Conservation (phyloP, 2,888 invertebrate genomes). For the Graphium colonna region DNA sequence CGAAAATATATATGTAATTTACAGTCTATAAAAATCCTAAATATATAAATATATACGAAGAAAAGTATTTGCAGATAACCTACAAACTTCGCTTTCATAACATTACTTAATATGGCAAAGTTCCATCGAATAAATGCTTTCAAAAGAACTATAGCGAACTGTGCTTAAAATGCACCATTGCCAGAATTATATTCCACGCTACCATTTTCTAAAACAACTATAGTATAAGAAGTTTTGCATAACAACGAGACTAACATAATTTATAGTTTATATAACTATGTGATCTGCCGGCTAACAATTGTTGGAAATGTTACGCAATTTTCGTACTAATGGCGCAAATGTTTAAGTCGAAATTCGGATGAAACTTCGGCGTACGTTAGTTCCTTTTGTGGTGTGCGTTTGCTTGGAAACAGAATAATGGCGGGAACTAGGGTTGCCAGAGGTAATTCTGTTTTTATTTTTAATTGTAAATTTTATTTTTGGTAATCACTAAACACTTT, state of each 20-base stretch:
- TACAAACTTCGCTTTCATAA: too few species aligned
- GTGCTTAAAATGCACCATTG: constrained; percentile 16
- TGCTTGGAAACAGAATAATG: constrained; percentile 16
- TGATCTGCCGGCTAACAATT: constrained; percentile 7
- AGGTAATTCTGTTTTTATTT: too few species aligned
- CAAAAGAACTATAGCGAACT: too few species aligned
- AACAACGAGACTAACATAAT: constrained; percentile 1
- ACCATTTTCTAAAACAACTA: constrained; percentile 21
- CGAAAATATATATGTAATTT: too few species aligned
- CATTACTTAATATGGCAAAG: too few species aligned
- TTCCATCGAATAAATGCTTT: too few species aligned
- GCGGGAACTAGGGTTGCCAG: constrained; percentile 12
- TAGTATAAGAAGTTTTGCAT: constrained; percentile 15
- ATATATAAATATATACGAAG: too few species aligned
- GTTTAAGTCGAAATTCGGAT: constrained; percentile 12
- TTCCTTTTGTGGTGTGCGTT: constrained; percentile 5
- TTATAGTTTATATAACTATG: constrained; percentile 10
- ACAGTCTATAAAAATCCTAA: too few species aligned
- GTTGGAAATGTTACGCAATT: constrained; percentile 4
- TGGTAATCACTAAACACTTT: too few species aligned
- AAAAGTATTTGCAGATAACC: too few species aligned
- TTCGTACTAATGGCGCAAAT: neutral
- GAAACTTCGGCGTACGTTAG: constrained; percentile 9
- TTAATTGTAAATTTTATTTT: too few species aligned
- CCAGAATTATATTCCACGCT: constrained; percentile 28